Base-by-base conservation (phyloP, 2,113 vertebrate genomes). In the Castor canadensis region DNA sequence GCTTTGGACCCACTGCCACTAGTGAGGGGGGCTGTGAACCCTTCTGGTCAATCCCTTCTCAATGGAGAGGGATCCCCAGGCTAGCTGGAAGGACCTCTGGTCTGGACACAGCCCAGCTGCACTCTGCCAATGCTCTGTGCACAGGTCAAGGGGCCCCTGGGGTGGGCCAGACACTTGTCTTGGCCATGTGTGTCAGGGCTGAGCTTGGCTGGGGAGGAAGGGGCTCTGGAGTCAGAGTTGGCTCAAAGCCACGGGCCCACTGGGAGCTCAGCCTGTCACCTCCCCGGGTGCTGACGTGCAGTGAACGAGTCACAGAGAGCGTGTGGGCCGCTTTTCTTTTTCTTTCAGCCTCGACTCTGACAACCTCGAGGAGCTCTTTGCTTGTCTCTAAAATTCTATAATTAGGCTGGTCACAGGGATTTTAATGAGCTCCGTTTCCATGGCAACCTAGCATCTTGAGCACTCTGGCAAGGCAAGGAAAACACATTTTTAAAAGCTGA, bases 401-500 rank as follows among this genome's bases (percentile, higher is more conserved):
- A 98, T 97, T 97, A 98, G 97, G 87, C 19, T 43, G 85, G 90
- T 89, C 56, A 85, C 87, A 73, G 94, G 84, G 81, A 92, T 91
- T 82, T 80, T 93, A 96, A 96, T 79, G 26, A 96, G 95, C 81
- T 58, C 82, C 2, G 96, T 98, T 97, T 95, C 98, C 94, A 98
- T 97, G 96, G 98, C 94, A 96, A 98, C 72, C 30, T 47, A 38
- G 92, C 73, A 75, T 79, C 95, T 64, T 38, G 89, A 86, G 88
- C 85, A 84, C 92, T 85, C 84, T 85, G 88, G 94, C 92, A 69
- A 58, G 90, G 75, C 64, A 89, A 66, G n/a, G 72, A 20, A 96
- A 96, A 95, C 49, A 56, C 72, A 58, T 67, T 87, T 86, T 35
- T 13, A 92, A 91, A 88, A 89, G 64, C n/a, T 13, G 60, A 92